Conservation (phyloP, 2,113 vertebrate genomes). For the Ancistrus triradiatus region DNA sequence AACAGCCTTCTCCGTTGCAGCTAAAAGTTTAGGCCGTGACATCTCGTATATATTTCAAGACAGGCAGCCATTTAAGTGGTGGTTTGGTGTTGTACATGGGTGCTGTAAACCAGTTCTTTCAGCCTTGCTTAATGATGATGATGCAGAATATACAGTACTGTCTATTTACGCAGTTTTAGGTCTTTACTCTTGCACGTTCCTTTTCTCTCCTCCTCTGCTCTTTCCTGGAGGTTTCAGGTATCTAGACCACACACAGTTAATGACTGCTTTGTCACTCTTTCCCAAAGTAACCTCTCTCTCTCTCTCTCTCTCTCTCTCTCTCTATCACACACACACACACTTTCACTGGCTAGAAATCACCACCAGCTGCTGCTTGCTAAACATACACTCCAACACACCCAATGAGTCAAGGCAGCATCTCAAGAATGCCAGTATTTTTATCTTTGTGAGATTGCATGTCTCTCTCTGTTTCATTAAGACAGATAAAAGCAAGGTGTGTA, state of each 20-base stretch:
- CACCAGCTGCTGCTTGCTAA: conserved; percentile 16
- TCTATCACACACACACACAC: conserved; percentile 13
- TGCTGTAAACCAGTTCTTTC: too few relatives aligned
- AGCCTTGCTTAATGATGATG: too few relatives aligned
- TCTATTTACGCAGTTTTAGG: background rate
- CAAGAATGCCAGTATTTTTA: background rate
- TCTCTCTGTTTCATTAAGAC: too few relatives aligned
- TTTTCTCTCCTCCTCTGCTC: background rate
- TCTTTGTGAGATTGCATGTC: too few relatives aligned
- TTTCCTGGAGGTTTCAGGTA: background rate
- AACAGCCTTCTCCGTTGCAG: too few relatives aligned
- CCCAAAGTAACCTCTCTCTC: conserved; percentile 35
- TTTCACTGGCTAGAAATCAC: conserved; percentile 9
- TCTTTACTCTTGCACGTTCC: background rate
- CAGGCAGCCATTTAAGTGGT: too few relatives aligned
- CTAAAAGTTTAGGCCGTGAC: too few relatives aligned
- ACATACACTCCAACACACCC: background rate
- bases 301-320: background rate
- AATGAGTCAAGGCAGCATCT: background rate
- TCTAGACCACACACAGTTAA: conserved; percentile 49
- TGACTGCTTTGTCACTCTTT: conserved; percentile 31
- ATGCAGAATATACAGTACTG: too few relatives aligned
- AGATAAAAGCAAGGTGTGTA: too few relatives aligned
- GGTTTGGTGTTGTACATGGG: too few relatives aligned
- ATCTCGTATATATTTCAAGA: too few relatives aligned